Evolutionary conservation across 2,888 invertebrate species (phyloP).

Genomic region (Tuberolachnus salignus): DNA sequence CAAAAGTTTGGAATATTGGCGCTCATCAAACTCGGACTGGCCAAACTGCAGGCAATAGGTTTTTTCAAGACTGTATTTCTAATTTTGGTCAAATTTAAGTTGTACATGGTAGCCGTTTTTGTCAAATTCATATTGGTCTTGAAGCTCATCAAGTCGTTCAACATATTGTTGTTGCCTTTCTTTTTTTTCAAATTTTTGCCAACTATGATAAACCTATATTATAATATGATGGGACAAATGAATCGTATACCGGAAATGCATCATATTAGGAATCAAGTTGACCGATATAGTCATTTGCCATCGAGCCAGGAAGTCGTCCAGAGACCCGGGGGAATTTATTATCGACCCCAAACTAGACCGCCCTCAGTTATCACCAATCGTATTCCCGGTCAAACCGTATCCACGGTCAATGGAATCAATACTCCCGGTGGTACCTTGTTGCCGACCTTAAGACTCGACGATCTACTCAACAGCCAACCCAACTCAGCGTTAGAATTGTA

Average conservation of each 20-base stretch:
- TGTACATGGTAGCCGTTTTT: slow-evolving; percentile 58
- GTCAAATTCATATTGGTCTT: slow-evolving; percentile 59
- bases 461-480: background rate
- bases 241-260: background rate
- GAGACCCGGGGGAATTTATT: no score
- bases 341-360: no score
- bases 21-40: slow-evolving; percentile 58
- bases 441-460: background rate
- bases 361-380: no score
- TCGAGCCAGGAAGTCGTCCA: background rate
- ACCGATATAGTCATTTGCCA: background rate
- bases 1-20: slow-evolving; percentile 58
- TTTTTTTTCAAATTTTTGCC: slow-evolving; percentile 55
- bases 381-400: no score
- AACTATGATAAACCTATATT: background rate
- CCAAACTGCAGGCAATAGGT: slow-evolving; percentile 58
- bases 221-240: background rate
- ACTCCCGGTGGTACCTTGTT: background rate
- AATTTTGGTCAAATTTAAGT: slow-evolving; percentile 57
- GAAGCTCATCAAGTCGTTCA: slow-evolving; percentile 59
- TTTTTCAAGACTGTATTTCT: slow-evolving; percentile 58
- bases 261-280: background rate
- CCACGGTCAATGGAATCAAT: background rate
- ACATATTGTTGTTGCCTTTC: slow-evolving; percentile 58
- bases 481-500: background rate